phyloP scores from a whole-genome alignment of 1,140 invertebrate genomes.

The Panonychus citri region DNA sequence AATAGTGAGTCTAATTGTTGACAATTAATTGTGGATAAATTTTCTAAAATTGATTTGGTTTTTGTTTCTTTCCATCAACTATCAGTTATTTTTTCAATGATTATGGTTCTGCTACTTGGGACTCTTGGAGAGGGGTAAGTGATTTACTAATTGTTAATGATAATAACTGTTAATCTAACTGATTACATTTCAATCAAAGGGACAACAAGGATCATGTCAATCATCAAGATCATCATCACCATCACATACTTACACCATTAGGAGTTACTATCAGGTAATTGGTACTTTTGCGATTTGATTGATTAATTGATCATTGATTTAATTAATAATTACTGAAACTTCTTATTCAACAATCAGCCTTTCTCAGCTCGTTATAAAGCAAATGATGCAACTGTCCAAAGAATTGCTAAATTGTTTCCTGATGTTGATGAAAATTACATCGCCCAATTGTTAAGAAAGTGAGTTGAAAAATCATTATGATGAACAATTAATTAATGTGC shows the following conservation, averaged over 20 bases:
- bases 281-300: no score
- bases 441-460: constrained; percentile 5
- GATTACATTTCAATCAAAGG: background rate
- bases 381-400: background rate
- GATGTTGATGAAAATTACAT: constrained; percentile 5
- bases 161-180: background rate
- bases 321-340: background rate
- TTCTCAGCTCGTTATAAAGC: background rate
- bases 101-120: background rate
- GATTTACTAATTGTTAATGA: no score
- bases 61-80: no score
- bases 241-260: background rate
- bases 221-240: background rate
- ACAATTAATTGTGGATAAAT: background rate
- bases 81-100: constrained; percentile 4
- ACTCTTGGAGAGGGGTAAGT: background rate
- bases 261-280: background rate
- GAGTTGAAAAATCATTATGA: background rate
- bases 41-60: background rate
- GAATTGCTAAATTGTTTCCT: constrained; percentile 4
- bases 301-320: no score
- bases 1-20: constrained; percentile 32
- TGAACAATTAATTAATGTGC: no score
- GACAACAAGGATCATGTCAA: background rate
- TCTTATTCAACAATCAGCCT: background rate